phyloP scores from a whole-genome alignment of 2,888 invertebrate species.

The Nemapogon koenigi region DNA sequence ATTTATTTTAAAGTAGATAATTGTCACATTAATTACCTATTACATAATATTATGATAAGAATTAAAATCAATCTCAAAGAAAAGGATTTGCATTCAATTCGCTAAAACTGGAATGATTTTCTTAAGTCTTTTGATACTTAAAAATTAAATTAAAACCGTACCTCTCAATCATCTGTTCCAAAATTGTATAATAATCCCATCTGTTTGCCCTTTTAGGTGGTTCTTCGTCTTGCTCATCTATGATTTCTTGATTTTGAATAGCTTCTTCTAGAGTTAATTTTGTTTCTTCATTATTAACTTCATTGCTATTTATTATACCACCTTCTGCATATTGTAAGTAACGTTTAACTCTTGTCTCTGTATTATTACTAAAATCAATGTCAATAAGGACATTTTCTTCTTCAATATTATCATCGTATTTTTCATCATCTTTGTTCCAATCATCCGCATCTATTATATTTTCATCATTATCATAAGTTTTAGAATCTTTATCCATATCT shows the following conservation, averaged over 20 bases:
- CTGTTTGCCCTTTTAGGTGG: constrained; percentile 54
- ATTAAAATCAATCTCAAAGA: too few species aligned
- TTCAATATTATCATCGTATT: constrained; percentile 17
- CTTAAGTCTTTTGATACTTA: too few species aligned
- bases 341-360: constrained; percentile 27
- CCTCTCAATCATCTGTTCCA: constrained; percentile 67
- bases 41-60: too few species aligned
- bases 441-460: constrained; percentile 19
- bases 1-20: too few species aligned
- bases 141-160: too few species aligned
- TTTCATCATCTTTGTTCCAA: constrained; percentile 22
- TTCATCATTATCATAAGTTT: constrained; percentile 1
- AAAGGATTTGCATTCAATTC: too few species aligned
- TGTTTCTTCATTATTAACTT: constrained; percentile 22
- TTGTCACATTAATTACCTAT: too few species aligned
- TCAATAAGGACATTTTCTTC: constrained; percentile 37
- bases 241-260: constrained; percentile 54
- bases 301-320: constrained; percentile 26
- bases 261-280: constrained; percentile 48
- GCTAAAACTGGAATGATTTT: too few species aligned
- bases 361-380: constrained; percentile 35
- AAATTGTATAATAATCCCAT: constrained; percentile 72
- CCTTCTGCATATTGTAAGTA: constrained; percentile 43
- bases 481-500: constrained; percentile 32
- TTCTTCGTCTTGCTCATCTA: constrained; percentile 33